Evolutionary conservation across 2,113 vertebrate genomes (phyloP), one percentile per base, ranked within the genome.

Genomic region (Symphodus melops): DNA sequence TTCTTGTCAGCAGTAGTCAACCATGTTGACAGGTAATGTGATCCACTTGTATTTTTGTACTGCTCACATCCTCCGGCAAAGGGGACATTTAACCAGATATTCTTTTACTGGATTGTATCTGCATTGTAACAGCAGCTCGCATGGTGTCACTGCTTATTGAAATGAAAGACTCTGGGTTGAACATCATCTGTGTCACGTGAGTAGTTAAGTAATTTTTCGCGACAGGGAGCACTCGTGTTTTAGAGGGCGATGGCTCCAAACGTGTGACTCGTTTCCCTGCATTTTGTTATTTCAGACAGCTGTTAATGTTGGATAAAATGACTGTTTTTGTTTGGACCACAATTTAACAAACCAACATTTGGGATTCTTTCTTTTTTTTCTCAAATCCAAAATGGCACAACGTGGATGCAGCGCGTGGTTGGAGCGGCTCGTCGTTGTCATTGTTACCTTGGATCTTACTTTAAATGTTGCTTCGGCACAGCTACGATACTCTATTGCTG

Each of bases 401-500:
- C 36, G 55, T 5, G 77, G 64, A 56, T 49, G 21, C 90, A 56
- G 23, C 14, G 25, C 3, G n/a, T 2, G 51, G 19, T 61, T 54
- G 75, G 14, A 0, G 79, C 8, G 0, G 59, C 16, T 81, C 61
- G 39, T 72, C 41, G n/a, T 62, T 53, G 49, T 79, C 54, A 75
- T 89, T 28, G 82, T 91, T 44, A 52, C 46, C 12, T 52, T 81
- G 19, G 20, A 44, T 74, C 20, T 83, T 17, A 49, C 33, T 46
- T 86, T 44, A 13, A 68, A 73, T 69, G 23, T 7, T 14, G 49
- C 81, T 19, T 77, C 53, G 17, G 86, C 86, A 8, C 90, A 92
- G 57, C 54, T 89, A 68, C 21, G 91, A 25, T 95, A 94, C 44
- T 92, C 94, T 0, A 46, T 94, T 25, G 65, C 73, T 0, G 92